Percentiles rank a stretch among this genome's conserved stretches.
Conservation (phyloP, 2,797 vertebrate genomes). For the Bovichtus diacanthus region DNA sequence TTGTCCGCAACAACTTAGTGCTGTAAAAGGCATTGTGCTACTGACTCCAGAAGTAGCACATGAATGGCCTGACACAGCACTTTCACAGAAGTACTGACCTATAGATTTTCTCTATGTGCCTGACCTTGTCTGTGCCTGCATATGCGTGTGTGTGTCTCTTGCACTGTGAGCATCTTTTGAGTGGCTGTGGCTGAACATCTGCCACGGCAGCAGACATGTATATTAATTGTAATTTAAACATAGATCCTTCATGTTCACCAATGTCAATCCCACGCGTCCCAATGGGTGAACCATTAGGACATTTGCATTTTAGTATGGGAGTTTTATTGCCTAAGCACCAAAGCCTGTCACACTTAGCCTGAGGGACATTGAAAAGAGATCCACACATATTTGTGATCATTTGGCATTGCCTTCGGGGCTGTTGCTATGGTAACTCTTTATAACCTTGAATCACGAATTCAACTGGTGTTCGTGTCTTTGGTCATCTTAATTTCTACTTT, state of each 20-base stretch:
- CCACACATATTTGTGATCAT: slow-evolving; percentile 53
- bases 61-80: slow-evolving; percentile 73
- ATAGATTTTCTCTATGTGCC: slow-evolving; percentile 68
- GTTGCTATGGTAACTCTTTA: slow-evolving; percentile 42
- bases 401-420: slow-evolving; percentile 28
- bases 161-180: slow-evolving; percentile 50
- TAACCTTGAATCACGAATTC: slow-evolving; percentile 19
- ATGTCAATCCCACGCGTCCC: slow-evolving; percentile 53
- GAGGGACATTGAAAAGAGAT: slow-evolving; percentile 47
- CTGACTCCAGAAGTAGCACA: slow-evolving; percentile 68
- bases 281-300: slow-evolving; percentile 28
- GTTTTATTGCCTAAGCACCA: slow-evolving; percentile 28
- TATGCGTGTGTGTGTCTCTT: slow-evolving; percentile 10
- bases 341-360: slow-evolving; percentile 49
- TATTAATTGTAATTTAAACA: slow-evolving; percentile 71
- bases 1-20: slow-evolving; percentile 37
- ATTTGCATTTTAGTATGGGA: slow-evolving; percentile 54
- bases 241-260: slow-evolving; percentile 54
- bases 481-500: slow-evolving; percentile 28
- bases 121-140: slow-evolving; percentile 67
- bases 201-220: slow-evolving; percentile 46
- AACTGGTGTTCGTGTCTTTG: slow-evolving; percentile 24
- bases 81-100: slow-evolving; percentile 71
- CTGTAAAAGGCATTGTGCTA: slow-evolving; percentile 58
- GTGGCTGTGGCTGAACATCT: slow-evolving; percentile 50